Percentiles rank a stretch among this genome's conserved stretches.
phyloP scores from a whole-genome alignment of 2,113 vertebrate species.

The Illadopsis cleaveri region DNA sequence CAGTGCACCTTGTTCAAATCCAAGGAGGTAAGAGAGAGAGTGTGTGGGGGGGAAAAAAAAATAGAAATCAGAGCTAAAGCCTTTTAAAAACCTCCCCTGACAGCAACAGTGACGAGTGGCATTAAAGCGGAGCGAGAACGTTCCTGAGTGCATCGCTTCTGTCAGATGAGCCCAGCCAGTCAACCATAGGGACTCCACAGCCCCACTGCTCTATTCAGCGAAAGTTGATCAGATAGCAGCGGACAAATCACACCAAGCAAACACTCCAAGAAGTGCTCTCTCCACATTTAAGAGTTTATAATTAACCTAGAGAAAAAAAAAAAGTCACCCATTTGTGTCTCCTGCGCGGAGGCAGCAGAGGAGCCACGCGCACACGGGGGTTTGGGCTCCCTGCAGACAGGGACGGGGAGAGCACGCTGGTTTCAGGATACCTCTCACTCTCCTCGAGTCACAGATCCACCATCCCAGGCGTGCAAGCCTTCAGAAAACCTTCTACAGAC shows the following conservation, averaged over 20 bases:
- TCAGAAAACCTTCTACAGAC: not conserved
- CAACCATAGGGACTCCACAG: conserved; percentile 23
- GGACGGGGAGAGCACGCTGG: rapidly evolving
- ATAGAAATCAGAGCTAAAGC: not conserved
- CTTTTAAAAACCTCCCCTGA: not conserved
- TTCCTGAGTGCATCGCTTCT: not conserved
- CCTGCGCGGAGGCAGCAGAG: not conserved
- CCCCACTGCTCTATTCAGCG: not conserved
- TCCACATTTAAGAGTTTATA: conserved; percentile 17
- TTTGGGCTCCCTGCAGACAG: not conserved
- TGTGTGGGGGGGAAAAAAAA: rapidly evolving
- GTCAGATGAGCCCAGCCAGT: conserved; percentile 45
- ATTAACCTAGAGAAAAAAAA: not conserved
- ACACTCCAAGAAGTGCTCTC: conserved; percentile 7
- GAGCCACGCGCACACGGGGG: rapidly evolving
- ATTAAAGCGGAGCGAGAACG: not conserved
- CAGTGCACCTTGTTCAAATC: not conserved
- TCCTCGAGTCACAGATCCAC: not conserved
- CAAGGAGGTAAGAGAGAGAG: not conserved
- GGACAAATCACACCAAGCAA: conserved; percentile 34
- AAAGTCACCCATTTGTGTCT: not conserved
- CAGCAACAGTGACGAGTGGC: not conserved
- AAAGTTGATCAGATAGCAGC: conserved; percentile 64
- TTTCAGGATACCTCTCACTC: not conserved
- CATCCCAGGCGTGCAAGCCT: not conserved